Evolutionary conservation across 2,113 vertebrate genomes (phyloP), one percentile per base, ranked within the genome.

Genomic region (Tylochromis polylepis): DNA sequence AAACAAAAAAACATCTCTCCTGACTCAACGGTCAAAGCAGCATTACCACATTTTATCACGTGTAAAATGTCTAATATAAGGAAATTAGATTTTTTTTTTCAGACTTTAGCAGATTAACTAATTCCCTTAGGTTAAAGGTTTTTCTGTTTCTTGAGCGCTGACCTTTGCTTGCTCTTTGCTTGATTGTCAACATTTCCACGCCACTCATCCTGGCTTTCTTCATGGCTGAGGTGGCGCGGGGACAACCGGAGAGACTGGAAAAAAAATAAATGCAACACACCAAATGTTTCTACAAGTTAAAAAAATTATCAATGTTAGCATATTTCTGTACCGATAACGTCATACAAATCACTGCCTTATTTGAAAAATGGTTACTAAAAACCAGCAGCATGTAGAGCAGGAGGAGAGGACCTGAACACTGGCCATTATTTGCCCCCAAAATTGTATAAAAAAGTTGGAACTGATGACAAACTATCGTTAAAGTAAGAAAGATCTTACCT

Each of bases 121-220:
- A 62, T 65, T 65, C 34, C 38, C 20, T 38, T 38, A n/a, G 60
- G 11, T 65, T 38, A 67, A 38, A 14, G 2, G 6, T 46, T 72
- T 41, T 72, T 11, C 8, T 6, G 22, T 27, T 72, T 72, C 41
- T 31, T 49, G 51, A 24, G 10, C 15, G 22, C 88, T 95, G 96
- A 99, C 98, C 98, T 93, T 98, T 98, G 95, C 98, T 98, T 78
- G 98, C 98, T 81, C 98, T 95, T 87, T 99, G 98, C 72, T 99
- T 98, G 97, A 99, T 99, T 92, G 98, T 99, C 95, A 99, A 93
- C 98, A 99, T 98, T 93, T 99, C 98, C 92, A 98, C 98, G 62
- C 98, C 97, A 2, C 97, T 98, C 93, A 99, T 96, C 85, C 99
- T 96, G 60, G 98, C 97, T 90, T 99, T 99, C 97, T 99, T 99